These are phyloP conservation scores for Gnathochromis pfefferi DNA, from an alignment of 2,113 vertebrate genomes.

Conservation along the genomic window DNA sequence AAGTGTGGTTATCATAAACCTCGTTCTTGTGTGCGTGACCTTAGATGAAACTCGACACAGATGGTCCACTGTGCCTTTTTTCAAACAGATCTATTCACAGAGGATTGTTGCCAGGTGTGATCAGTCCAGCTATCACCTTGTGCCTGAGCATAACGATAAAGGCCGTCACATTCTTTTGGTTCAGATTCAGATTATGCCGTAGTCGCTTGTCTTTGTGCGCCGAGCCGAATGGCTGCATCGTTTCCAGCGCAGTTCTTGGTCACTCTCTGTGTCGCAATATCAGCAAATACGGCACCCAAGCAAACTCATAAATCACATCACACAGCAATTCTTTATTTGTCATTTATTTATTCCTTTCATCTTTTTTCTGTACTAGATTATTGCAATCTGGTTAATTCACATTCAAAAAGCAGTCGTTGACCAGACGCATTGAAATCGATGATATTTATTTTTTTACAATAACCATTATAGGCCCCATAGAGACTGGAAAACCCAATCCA, in stretches of 20 bases:
- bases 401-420: conserved; percentile 97
- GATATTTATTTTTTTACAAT: conserved; percentile 96
- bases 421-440: conserved; percentile 94
- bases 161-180: neutral
- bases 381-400: conserved; percentile 98
- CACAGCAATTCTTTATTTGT: conserved; percentile 84
- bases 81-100: neutral
- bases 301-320: conserved; percentile 45
- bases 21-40: neutral
- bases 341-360: conserved; percentile 73
- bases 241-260: neutral
- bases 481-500: conserved; percentile 95
- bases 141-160: neutral
- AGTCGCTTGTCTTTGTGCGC: neutral
- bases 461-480: conserved; percentile 84
- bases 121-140: neutral
- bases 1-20: neutral
- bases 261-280: neutral
- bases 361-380: conserved; percentile 88
- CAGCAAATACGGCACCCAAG: neutral
- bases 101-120: neutral
- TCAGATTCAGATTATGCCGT: neutral
- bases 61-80: neutral
- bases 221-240: neutral
- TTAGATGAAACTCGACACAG: neutral